A percentile compares a stretch with the other conserved stretches of the same genome.
Conservation (phyloP, 1,140 invertebrate species). For the Pentalonia nigronervosa region DNA sequence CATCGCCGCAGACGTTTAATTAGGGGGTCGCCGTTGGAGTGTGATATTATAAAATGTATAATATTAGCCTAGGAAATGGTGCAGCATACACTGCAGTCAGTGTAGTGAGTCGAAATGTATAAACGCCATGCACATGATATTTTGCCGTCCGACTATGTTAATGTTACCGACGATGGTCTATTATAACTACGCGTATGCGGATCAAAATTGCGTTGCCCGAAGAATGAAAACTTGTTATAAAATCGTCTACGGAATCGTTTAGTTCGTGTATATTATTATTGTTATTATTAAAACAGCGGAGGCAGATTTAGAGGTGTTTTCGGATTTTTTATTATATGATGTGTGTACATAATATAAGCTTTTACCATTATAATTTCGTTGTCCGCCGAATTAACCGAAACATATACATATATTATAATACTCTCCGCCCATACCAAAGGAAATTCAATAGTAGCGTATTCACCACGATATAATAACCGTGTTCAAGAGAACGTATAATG, state of each 20-base stretch:
- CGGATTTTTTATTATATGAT: neutral
- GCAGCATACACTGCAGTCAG: neutral
- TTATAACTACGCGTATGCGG: neutral
- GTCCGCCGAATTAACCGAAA: neutral
- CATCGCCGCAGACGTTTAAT: neutral
- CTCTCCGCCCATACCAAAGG: neutral
- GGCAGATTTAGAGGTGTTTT: neutral
- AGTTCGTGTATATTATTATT: neutral
- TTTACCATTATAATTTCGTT: neutral
- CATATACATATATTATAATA: neutral
- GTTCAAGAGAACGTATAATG: neutral
- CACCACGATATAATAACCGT: neutral
- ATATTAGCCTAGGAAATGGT: neutral
- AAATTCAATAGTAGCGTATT: neutral
- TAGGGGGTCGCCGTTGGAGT: neutral
- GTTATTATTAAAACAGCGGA: slow-evolving; percentile 1
- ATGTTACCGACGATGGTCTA: neutral
- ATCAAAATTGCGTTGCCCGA: neutral
- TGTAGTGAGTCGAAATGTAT: neutral
- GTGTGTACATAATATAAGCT: neutral
- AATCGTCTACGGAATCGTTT: neutral
- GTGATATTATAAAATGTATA: neutral
- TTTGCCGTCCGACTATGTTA: neutral
- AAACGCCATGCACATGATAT: neutral
- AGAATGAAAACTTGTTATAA: neutral